phyloP scores from a whole-genome alignment of 2,797 vertebrate species.

The Sebastes iracundus region DNA sequence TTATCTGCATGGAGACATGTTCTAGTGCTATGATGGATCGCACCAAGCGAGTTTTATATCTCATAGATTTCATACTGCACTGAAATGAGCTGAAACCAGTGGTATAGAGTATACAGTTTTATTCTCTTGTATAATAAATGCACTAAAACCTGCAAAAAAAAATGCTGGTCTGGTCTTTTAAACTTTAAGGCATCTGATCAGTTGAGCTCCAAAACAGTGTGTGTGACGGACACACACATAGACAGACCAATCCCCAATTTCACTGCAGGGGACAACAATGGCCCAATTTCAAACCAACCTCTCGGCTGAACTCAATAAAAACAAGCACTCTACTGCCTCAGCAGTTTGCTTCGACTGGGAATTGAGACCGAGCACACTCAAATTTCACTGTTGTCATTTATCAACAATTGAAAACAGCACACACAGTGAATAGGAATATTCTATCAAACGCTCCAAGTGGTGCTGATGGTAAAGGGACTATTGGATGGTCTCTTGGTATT shows the following conservation, averaged over 20 bases:
- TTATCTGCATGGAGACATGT: constrained; percentile 27
- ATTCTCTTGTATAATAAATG: neutral
- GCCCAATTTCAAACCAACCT: constrained; percentile 28
- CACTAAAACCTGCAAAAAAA: neutral
- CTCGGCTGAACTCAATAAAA: constrained; percentile 50
- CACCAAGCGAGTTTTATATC: neutral
- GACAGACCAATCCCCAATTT: constrained; percentile 2
- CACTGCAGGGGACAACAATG: constrained; percentile 10
- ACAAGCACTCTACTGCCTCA: constrained; percentile 42
- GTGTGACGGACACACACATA: neutral
- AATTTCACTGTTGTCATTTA: constrained; percentile 50
- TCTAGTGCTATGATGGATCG: constrained; percentile 3
- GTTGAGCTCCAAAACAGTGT: neutral
- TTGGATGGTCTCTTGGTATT: constrained; percentile 40
- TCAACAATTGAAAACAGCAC: constrained; percentile 47
- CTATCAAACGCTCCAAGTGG: constrained; percentile 42
- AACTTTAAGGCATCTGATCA: neutral
- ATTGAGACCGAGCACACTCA: constrained; percentile 43
- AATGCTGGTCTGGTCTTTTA: neutral
- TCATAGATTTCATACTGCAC: constrained; percentile 11
- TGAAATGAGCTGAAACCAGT: neutral
- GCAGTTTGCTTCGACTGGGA: constrained; percentile 35
- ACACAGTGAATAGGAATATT: constrained; percentile 49
- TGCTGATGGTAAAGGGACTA: constrained; percentile 42
- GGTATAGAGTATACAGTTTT: neutral